phyloP scores from a whole-genome alignment of 1,140 invertebrate species.

The Drosophila bocqueti region DNA sequence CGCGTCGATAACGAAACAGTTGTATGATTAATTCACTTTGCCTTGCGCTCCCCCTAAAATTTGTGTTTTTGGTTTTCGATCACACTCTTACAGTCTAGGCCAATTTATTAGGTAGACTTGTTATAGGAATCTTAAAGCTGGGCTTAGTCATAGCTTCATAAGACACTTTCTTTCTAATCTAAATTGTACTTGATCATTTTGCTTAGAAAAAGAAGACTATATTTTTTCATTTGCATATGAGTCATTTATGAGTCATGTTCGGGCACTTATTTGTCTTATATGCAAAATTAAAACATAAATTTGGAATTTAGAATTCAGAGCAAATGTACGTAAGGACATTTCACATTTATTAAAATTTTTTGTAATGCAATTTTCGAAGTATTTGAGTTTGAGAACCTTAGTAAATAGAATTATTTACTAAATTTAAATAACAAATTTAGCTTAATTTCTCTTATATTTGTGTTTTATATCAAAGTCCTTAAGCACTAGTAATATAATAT shows the following conservation, averaged over 20 bases:
- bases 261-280: background rate
- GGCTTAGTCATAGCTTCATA: background rate
- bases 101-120: background rate
- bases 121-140: background rate
- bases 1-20: constrained; percentile 60
- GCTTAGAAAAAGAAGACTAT: background rate
- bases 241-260: constrained; percentile 1
- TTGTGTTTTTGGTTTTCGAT: constrained; percentile 9
- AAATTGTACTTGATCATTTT: background rate
- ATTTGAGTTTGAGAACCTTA: no score
- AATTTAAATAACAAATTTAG: no score
- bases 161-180: no score
- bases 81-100: background rate
- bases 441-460: no score
- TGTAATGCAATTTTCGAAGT: no score
- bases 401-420: no score
- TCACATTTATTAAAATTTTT: no score
- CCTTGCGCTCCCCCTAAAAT: constrained; percentile 9
- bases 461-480: no score
- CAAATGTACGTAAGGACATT: no score
- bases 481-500: no score
- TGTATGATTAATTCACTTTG: constrained; percentile 48
- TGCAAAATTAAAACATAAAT: background rate
- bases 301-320: no score
- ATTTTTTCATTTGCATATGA: background rate